Evolutionary conservation across 2,113 vertebrate species (phyloP), one percentile per base, ranked within the genome.

Genomic region (Loxodonta africana): DNA sequence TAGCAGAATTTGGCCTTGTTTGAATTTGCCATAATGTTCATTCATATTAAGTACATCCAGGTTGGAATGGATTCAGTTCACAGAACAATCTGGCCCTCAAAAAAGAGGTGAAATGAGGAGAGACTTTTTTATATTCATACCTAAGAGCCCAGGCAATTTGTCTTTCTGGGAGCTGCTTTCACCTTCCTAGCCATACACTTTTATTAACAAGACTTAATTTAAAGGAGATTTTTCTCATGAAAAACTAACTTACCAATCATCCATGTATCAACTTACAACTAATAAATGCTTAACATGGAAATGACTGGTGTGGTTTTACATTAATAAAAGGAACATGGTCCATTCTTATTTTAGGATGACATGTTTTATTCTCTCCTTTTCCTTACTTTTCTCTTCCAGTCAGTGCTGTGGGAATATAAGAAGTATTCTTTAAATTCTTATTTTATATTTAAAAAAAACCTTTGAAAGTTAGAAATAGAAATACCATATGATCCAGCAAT

Each of bases 1-100:
- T 91, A 83, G 63, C 65, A 94, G 51, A 93, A 95, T 95, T 92
- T 97, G 90, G 84, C 87, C 78, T 88, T 97, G n/a, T 93, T 97
- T 88, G 83, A 41, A 81, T 84, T 97, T 82, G 26, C 84, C 96
- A 93, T 97, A 95, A 91, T 94, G 46, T 82, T 97, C 94, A 96
- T 97, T 97, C 76, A 93, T 95, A 96, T 87, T 87, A 95, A 96
- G 82, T 90, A 87, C 77, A 93, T 82, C 83, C 87, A 90, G 11
- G 6, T 63, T 96, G 83, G 80, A 96, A 77, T 74, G n/a, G 44
- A 4, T 83, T 93, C 81, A 95, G 81, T 63, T 93, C 17, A 53
- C 1, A 26, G 90, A 95, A 96, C 74, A 96, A 84, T 89, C 92
- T 95, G 69, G 48, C 65, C 37, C 81, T 97, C 76, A 97, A 83